Conservation (phyloP, 2,888 invertebrate species). For the Bhutanitis thaidina region DNA sequence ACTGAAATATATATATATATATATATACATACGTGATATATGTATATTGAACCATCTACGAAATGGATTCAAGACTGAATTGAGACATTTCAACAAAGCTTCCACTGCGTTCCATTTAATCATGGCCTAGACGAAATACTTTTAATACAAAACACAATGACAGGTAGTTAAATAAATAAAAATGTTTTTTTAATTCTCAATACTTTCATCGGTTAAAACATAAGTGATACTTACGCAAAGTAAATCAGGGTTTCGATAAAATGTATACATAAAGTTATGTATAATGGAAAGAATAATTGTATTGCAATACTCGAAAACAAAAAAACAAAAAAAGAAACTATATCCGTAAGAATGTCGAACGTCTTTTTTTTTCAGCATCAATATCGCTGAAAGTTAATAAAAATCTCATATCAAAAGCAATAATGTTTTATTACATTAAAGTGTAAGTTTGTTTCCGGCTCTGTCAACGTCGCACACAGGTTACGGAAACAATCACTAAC, state of each 20-base stretch:
- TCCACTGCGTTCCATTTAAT: not conserved
- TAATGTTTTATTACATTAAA: not conserved
- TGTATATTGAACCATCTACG: not conserved
- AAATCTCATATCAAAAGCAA: slow-evolving; percentile 1
- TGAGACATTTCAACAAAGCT: not conserved
- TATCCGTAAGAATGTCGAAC: too few relatives aligned
- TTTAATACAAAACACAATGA: slow-evolving; percentile 1
- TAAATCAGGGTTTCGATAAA: too few relatives aligned
- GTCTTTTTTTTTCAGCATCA: too few relatives aligned
- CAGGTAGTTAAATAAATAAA: not conserved
- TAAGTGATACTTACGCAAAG: too few relatives aligned
- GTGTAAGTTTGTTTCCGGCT: not conserved
- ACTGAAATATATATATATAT: not conserved
- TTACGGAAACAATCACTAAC: not conserved
- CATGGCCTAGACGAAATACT: not conserved
- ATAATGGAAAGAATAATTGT: not conserved
- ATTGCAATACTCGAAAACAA: not conserved
- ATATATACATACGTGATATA: not conserved
- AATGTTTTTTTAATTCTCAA: not conserved
- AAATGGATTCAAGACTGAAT: not conserved
- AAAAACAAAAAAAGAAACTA: too few relatives aligned
- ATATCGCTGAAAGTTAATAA: not conserved
- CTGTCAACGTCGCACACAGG: not conserved
- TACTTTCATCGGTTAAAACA: too few relatives aligned
- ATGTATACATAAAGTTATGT: slow-evolving; percentile 1